phyloP scores from a whole-genome alignment of 2,113 vertebrate species.

The Leucosticte australis region DNA sequence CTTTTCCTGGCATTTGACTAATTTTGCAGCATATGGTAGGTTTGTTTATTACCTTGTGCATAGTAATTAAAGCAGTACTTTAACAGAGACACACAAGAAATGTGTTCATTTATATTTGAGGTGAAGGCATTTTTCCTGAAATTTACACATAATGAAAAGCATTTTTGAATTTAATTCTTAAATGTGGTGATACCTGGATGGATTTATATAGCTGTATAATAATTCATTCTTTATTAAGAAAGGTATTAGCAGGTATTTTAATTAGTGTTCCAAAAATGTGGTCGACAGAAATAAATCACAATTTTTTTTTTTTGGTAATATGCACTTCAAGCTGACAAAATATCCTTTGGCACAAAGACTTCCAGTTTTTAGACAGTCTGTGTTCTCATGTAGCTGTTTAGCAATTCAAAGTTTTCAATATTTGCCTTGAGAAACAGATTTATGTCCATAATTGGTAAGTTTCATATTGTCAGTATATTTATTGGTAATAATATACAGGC shows the following conservation, averaged over 20 bases:
- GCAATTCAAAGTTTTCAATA: not conserved
- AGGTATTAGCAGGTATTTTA: not conserved
- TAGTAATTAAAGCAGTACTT: constrained; percentile 47
- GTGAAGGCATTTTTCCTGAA: not conserved
- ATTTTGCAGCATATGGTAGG: constrained; percentile 60
- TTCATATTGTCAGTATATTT: not conserved
- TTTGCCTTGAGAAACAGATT: not conserved
- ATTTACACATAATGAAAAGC: not conserved
- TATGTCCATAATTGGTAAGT: not conserved
- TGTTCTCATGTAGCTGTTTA: not conserved
- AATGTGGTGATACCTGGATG: not conserved
- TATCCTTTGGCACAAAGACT: not conserved
- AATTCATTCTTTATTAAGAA: not conserved
- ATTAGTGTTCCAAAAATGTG: not conserved
- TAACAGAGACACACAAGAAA: constrained; percentile 43
- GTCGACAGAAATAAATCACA: not conserved
- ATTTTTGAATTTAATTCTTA: not conserved
- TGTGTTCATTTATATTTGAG: not conserved
- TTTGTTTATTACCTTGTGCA: constrained; percentile 53
- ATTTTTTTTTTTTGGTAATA: not conserved
- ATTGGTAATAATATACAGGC: not conserved
- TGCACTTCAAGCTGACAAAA: not conserved
- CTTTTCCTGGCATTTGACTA: constrained; percentile 61
- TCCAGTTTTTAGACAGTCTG: not conserved
- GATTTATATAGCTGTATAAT: not conserved